Base-by-base conservation (phyloP, 2,888 invertebrate species). In the Ctena decussata region DNA sequence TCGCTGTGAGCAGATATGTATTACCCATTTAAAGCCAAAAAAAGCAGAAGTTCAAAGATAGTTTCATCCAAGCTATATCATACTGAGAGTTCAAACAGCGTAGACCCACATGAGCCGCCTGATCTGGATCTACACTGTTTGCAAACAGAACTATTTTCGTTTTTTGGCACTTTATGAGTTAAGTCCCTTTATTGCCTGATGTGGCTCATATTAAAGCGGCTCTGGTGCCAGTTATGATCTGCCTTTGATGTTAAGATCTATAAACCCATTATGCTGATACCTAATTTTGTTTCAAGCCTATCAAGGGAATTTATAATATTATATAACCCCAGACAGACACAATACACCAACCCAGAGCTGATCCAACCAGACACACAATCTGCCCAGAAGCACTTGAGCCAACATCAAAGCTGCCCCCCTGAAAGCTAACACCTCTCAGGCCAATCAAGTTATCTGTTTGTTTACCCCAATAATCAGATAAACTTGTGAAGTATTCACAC, bases 221-320 rank as follows among this genome's bases (percentile, higher is more conserved):
- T n/a, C 65, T 46, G 65, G 65, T 3, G 18, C 24, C 35, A 30
- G 35, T 35, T 65, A 65, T 65, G 35, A 65, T 65, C 32, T 24
- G 8, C 30, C 65, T 65, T 65, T 65, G 65, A 65, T 65, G 65
- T 65, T 12, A 65, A 65, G 65, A 65, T 65, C 65, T 35, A 65
- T 65, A 65, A 65, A 65, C 65, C 65, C 65, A 65, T 65, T 65
- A 65, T 65, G 30, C 18, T 65, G 65, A 65, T 65, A 65, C 65
- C 65, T 65, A 65, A 65, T 65, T 65, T 65, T 65, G 65, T 65
- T 65, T 65, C 65, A 65, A 65, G 35, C 65, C 65, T 65, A 65
- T 65, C 65, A 65, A 18, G 65, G 65, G 65, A 65, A 65, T 65
- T 27, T 11, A 8, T 57, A 35, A 65, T 65, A 65, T 65, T 65